Conservation (phyloP, 35 echinoderm and acorn worm genomes). For the Ptychodera flava region DNA sequence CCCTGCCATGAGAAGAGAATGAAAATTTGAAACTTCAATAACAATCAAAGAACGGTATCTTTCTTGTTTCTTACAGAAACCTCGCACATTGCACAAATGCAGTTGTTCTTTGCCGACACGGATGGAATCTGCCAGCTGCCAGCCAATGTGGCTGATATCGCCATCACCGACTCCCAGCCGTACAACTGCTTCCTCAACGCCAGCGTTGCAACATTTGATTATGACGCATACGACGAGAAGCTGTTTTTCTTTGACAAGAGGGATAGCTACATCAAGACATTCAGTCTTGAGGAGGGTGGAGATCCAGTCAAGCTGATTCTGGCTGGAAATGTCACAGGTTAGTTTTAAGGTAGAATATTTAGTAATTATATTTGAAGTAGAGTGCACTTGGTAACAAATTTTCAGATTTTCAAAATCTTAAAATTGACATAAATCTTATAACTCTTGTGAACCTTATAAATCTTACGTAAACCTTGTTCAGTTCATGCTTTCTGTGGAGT, state of each 20-base stretch:
- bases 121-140: not conserved
- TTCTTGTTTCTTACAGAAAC: not conserved
- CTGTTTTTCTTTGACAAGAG: not conserved
- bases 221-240: not conserved
- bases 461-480: too few relatives aligned
- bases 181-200: not conserved
- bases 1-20: too few relatives aligned
- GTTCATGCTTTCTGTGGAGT: too few relatives aligned
- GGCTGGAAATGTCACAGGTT: not conserved
- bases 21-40: too few relatives aligned
- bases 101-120: not conserved
- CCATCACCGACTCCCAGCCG: not conserved
- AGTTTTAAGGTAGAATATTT: too few relatives aligned
- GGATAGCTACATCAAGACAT: not conserved
- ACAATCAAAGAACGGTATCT: too few relatives aligned
- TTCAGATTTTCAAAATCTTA: too few relatives aligned
- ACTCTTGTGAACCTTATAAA: too few relatives aligned
- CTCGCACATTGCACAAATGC: not conserved
- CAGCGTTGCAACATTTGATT: not conserved
- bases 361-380: too few relatives aligned
- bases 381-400: too few relatives aligned
- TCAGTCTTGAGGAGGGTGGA: not conserved
- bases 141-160: not conserved
- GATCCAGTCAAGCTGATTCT: not conserved
- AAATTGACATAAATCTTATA: too few relatives aligned